Base-by-base conservation (phyloP, 2,797 vertebrate species). In the Todus mexicanus region DNA sequence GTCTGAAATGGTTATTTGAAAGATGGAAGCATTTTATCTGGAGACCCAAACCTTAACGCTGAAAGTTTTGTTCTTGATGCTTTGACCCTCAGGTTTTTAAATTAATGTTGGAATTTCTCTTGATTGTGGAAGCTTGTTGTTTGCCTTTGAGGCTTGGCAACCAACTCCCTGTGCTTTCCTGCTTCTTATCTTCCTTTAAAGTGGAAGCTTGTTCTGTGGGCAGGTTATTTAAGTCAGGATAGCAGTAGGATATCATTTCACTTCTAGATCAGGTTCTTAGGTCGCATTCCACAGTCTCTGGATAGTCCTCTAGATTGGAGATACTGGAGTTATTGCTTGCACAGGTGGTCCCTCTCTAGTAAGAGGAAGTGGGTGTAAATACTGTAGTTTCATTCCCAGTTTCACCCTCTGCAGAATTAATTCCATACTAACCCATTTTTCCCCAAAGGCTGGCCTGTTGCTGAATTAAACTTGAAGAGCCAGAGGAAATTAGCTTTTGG, bases 401-500 rank as follows among this genome's bases (percentile, higher is more conserved):
- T 84, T 65, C 18, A 26, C 33, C 40, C 11, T 94, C 40, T 9
- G 9, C n/a, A 72, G 51, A 87, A 15, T 29, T 90, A 87, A 15
- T 29, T 90, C 51, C 5, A 4, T 35, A 6, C 21, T 45, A 43
- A 81, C 40, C 23, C 6, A 16, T 74, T 71, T 87, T 70, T 5
- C 15, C 33, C 5, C 0, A 1, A 63, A 43, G n/a, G 26, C n/a
- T 21, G 47, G 11, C 47, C 31, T 0, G 0, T 23, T 42, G 31
- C 48, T 68, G 50, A 93, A 60, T 73, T 48, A 84, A 87, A 66
- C 54, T 75, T 0, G 0, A 81, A 71, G 73, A 84, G 35, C 53
- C 22, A 27, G 48, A 78, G n/a, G 23, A 79, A 70, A 63, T 25
- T 84, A 45, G 5, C 54, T 86, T 87, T 75, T 78, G 51, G 35